Conservation (phyloP, 2,888 invertebrate species). For the Phengaris alcon region DNA sequence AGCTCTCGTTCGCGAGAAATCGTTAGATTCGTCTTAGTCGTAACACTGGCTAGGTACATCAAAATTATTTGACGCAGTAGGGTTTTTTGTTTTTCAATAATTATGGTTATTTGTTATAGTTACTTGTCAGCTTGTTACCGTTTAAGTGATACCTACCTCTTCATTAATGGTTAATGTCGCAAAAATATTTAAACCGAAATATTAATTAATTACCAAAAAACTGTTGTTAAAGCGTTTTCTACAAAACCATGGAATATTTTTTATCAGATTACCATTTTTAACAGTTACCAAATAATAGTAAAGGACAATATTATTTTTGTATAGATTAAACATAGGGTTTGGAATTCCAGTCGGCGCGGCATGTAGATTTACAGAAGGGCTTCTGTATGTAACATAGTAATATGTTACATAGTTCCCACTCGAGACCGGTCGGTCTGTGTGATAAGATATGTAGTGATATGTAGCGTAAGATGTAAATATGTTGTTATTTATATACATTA, state of each 20-base stretch:
- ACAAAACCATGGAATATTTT: not conserved
- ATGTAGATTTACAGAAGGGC: not conserved
- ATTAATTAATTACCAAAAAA: not conserved
- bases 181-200: not conserved
- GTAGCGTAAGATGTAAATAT: conserved; percentile 21
- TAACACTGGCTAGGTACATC: too few species aligned
- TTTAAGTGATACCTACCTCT: not conserved
- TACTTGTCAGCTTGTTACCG: not conserved
- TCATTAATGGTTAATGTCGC: not conserved
- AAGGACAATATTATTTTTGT: too few species aligned
- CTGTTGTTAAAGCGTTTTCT: not conserved
- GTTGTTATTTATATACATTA: conserved; percentile 24
- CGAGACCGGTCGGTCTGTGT: not conserved
- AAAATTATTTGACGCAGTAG: too few species aligned
- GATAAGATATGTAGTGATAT: conserved; percentile 20
- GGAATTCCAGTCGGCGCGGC: not conserved
- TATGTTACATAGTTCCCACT: not conserved
- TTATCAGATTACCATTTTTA: not conserved
- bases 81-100: too few species aligned
- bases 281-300: not conserved
- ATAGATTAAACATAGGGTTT: not conserved
- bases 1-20: too few species aligned
- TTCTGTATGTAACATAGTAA: not conserved
- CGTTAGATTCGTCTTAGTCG: too few species aligned
- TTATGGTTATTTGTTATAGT: not conserved